Evolutionary conservation across 2,888 invertebrate species (phyloP), one percentile per base, ranked within the genome.

Genomic region (Sphaerophoria taeniata): DNA sequence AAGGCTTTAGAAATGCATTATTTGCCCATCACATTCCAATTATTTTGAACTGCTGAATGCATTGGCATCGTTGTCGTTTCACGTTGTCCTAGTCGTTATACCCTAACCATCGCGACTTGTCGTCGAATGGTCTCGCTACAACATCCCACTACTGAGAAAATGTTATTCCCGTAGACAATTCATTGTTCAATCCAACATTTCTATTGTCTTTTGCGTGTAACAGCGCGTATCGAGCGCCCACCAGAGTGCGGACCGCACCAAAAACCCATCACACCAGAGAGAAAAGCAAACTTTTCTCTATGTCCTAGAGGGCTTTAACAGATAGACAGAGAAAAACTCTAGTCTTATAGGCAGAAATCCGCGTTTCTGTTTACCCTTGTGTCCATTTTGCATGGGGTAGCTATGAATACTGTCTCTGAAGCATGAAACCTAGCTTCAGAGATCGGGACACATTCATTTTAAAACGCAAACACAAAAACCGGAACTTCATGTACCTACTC

Each of bases 381-480:
- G 83, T 78, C 83, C 83, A 74, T 70, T 65, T 65, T 70, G 51
- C 60, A 74, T 74, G 58, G 63, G 70, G 74, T 70, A 67, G 51
- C 74, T 63, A 65, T 65, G 70, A 67, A 67, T 67, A 67, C 67
- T 65, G 83, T 79, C 60, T 71, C 58, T 71, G 79, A 70, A 79
- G 65, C 83, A 83, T 83, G 79, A 83, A 83, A 83, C 74, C 70
- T 63, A 58, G 63, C 67, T 61, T 69, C 60, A 56, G 53, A 56
- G 53, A 67, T 56, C 36, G 79, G 71, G 70, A 70, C 74, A 65
- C 73, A 83, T 74, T 74, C 83, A 74, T 78, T 83, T 79, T 71
- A 71, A 58, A 73, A 83, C 78, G 74, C 78, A 83, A 74, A 83
- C 83, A 79, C 53, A 71, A 74, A 77, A 74, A 43, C 56, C 51